A percentile compares a stretch with the other conserved stretches of the same genome.
phyloP scores from a whole-genome alignment of 37 sponge, comb jelly and placozoan genomes.

The Dysidea cf. avara region DNA sequence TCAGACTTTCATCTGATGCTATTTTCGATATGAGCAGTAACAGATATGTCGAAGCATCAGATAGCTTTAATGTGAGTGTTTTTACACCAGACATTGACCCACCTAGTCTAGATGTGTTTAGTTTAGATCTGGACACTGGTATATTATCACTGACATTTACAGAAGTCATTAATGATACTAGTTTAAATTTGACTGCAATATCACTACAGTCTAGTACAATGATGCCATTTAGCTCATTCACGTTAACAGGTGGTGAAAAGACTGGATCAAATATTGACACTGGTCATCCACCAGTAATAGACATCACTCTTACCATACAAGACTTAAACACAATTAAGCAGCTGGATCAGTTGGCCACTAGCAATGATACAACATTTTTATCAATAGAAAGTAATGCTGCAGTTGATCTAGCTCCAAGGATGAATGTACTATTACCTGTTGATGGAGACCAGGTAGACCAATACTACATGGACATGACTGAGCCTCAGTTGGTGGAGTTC shows the following conservation, averaged over 20 bases:
- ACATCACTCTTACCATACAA: conserved; percentile 28
- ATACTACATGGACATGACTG: conserved; percentile 48
- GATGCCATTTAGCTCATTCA: neutral
- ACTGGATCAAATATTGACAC: conserved; percentile 57
- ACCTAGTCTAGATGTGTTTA: conserved; percentile 43
- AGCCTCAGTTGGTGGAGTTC: conserved; percentile 61
- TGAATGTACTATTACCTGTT: conserved; percentile 25
- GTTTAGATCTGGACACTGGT: conserved; percentile 57
- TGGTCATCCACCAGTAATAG: conserved; percentile 80
- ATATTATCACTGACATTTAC: conserved; percentile 69
- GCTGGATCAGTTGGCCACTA: conserved; percentile 39
- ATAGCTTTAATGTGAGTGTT: conserved; percentile 19
- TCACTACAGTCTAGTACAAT: conserved; percentile 20
- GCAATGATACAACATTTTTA: conserved; percentile 66
- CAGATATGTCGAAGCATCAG: conserved; percentile 23
- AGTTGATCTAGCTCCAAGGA: conserved; percentile 45
- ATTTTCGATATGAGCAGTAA: conserved; percentile 79
- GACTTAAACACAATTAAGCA: conserved; percentile 77
- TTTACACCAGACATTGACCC: conserved; percentile 32
- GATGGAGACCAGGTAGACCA: conserved; percentile 21
- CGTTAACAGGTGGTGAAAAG: conserved; percentile 47
- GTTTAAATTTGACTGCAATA: conserved; percentile 53
- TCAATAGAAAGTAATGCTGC: conserved; percentile 48
- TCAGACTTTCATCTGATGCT: conserved; percentile 27
- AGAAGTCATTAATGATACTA: conserved; percentile 68